A percentile compares a stretch with the other conserved stretches of the same genome.
Evolutionary conservation across 2,797 vertebrate genomes (phyloP).

Genomic region (Tadarida brasiliensis): DNA sequence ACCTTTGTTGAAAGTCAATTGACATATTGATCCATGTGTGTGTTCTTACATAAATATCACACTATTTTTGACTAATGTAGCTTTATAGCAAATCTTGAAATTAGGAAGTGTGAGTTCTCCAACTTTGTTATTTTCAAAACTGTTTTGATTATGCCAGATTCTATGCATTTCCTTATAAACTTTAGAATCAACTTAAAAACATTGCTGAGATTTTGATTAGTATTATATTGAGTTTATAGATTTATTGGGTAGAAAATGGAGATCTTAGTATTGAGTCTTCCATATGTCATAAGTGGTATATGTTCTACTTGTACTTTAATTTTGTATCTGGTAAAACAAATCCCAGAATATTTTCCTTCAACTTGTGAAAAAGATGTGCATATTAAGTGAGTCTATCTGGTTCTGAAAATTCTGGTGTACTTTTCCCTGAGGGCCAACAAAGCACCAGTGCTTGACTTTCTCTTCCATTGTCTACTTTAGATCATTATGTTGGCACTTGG

Average conservation of each 20-base stretch:
- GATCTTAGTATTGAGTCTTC: conserved; percentile 9
- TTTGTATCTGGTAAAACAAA: background rate
- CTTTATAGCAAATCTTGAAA: conserved; percentile 28
- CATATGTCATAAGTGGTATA: background rate
- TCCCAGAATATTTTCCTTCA: conserved; percentile 5
- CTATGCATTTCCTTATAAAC: conserved; percentile 8
- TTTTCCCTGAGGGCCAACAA: conserved; percentile 17
- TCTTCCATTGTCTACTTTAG: background rate
- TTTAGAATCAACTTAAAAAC: conserved; percentile 1
- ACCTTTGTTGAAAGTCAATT: background rate
- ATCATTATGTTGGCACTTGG: background rate
- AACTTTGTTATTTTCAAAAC: background rate
- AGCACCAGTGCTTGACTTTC: background rate
- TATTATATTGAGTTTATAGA: background rate
- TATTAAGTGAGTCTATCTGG: background rate
- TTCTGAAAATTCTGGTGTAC: conserved; percentile 45
- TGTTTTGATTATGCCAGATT: background rate
- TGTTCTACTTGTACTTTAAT: background rate
- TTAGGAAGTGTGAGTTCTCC: background rate
- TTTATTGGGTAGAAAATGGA: background rate
- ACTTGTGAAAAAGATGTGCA: background rate
- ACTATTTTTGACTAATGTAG: background rate
- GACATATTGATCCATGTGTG: background rate
- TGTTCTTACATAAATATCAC: background rate
- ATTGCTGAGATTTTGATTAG: background rate